phyloP scores from a whole-genome alignment of 2,113 vertebrate species.

The Vulpes vulpes region DNA sequence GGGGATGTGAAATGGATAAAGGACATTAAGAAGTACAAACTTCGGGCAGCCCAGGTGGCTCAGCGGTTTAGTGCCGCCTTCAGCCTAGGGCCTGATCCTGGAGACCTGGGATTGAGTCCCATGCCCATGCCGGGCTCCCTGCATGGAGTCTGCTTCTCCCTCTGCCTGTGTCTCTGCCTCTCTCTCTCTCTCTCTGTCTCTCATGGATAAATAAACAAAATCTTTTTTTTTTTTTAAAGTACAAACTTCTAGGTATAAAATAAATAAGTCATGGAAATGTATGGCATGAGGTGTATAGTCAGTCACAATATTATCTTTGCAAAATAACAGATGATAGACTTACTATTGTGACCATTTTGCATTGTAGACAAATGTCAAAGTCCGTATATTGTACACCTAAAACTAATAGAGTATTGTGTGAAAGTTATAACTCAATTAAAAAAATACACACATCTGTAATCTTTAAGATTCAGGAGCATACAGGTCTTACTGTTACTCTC shows the following conservation, averaged over 20 bases:
- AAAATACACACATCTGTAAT: not conserved
- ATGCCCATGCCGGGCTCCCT: too few relatives aligned
- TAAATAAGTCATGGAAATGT: not conserved
- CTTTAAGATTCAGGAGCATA: not conserved
- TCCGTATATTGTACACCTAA: not conserved
- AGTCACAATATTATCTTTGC: not conserved
- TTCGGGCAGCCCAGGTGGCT: not conserved
- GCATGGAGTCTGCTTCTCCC: too few relatives aligned
- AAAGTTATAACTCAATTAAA: not conserved
- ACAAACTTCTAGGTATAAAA: not conserved
- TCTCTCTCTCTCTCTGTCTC: too few relatives aligned
- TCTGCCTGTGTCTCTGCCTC: too few relatives aligned
- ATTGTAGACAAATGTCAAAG: not conserved
- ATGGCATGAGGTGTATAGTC: not conserved
- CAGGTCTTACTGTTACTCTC: not conserved
- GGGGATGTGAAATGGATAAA: not conserved
- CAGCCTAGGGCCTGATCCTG: too few relatives aligned
- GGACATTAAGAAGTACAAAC: not conserved
- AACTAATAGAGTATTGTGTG: not conserved
- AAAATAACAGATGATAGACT: not conserved
- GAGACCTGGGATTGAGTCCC: too few relatives aligned
- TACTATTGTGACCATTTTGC: not conserved
- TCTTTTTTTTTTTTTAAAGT: too few relatives aligned
- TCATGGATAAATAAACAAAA: too few relatives aligned
- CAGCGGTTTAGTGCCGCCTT: too few relatives aligned